These are phyloP conservation scores for Bungarus multicinctus DNA, from an alignment of 2,113 vertebrate genomes.

Conservation along the genomic window DNA sequence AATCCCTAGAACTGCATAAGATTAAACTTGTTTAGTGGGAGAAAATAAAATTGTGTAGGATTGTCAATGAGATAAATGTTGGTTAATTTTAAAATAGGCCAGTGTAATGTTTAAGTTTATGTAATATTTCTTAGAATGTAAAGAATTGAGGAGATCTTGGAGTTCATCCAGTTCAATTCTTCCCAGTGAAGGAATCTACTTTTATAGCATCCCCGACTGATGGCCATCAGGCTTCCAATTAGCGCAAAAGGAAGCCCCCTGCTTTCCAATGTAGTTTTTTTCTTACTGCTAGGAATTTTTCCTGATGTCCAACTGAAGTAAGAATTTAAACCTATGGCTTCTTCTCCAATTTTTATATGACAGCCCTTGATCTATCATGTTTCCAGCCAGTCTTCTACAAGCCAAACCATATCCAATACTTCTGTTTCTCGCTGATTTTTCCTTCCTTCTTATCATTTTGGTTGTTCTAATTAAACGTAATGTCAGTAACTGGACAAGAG, in stretches of 20 bases:
- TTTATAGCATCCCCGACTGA: background rate
- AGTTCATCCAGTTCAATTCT: background rate
- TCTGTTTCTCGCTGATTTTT: background rate
- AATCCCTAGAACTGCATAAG: background rate
- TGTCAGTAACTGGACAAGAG: background rate
- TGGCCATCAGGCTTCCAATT: background rate
- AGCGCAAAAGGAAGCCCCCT: background rate
- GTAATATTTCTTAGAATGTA: background rate
- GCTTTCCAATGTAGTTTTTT: background rate
- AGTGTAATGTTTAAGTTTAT: background rate
- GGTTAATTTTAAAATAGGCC: background rate
- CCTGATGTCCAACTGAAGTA: background rate
- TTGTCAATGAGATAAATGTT: background rate
- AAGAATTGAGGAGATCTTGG: background rate
- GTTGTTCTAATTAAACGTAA: background rate
- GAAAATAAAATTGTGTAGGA: background rate
- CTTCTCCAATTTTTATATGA: background rate
- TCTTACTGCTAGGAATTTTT: background rate
- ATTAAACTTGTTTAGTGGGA: background rate
- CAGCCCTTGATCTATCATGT: background rate
- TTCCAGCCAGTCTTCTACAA: background rate
- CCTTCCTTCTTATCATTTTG: background rate
- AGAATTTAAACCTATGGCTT: background rate
- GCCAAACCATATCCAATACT: background rate
- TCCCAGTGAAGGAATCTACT: background rate